Percentiles rank a stretch among this genome's conserved stretches.
phyloP scores from a whole-genome alignment of 2,888 invertebrate genomes.

The Microplitis deprimator region DNA sequence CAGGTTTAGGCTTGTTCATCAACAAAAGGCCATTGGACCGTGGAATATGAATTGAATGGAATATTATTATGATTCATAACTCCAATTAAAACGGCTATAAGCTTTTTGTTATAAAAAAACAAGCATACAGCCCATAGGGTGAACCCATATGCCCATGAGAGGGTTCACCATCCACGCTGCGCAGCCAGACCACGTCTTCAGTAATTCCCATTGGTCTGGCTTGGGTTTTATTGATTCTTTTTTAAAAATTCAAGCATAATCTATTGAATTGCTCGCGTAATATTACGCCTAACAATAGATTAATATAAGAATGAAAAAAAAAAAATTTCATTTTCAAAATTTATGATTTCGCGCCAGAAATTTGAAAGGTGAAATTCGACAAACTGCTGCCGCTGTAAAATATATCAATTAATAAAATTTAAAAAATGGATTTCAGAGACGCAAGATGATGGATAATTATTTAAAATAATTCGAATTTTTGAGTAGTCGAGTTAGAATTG shows the following conservation, averaged over 20 bases:
- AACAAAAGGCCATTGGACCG: conserved; percentile 42
- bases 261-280: conserved; percentile 52
- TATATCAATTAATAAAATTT: background rate
- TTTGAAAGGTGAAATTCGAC: background rate
- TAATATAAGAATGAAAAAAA: conserved; percentile 14
- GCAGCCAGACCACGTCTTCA: conserved; percentile 63
- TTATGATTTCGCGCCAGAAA: conserved; percentile 1
- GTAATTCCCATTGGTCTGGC: conserved; percentile 65
- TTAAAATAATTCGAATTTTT: background rate
- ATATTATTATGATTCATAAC: conserved; percentile 64
- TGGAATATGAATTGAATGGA: conserved; percentile 62
- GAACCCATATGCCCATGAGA: conserved; percentile 33
- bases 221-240: conserved; percentile 63
- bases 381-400: background rate
- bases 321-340: conserved; percentile 39
- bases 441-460: background rate
- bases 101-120: conserved; percentile 54
- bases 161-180: conserved; percentile 60
- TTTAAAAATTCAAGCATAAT: conserved; percentile 65
- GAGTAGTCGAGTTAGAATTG: background rate
- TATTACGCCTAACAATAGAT: background rate
- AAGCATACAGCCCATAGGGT: conserved; percentile 28
- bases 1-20: conserved; percentile 34
- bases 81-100: conserved; percentile 59
- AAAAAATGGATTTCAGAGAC: background rate